Conservation (phyloP, 2,888 invertebrate species). For the Synergus itoensis region DNA sequence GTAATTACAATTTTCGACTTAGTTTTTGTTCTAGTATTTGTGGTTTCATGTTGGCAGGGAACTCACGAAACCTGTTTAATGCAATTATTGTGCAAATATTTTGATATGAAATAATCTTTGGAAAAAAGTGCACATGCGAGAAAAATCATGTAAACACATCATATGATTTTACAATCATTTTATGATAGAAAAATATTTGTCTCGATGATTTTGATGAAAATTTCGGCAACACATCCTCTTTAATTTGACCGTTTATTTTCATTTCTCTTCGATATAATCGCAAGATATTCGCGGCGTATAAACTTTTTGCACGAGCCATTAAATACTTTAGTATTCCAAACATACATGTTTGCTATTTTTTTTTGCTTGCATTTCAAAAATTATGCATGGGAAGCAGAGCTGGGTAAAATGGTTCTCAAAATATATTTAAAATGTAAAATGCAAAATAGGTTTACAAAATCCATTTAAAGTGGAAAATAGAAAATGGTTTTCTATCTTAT, state of each 20-base stretch:
- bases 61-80: too few species aligned
- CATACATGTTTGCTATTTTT: slow-evolving; percentile 25
- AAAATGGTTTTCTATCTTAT: too few species aligned
- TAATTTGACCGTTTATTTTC: slow-evolving; percentile 16
- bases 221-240: slow-evolving; percentile 4
- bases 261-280: slow-evolving; percentile 35
- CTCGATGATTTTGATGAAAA: background rate
- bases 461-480: too few species aligned
- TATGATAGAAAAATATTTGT: background rate
- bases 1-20: too few species aligned
- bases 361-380: slow-evolving; percentile 3
- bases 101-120: slow-evolving; percentile 39
- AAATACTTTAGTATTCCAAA: slow-evolving; percentile 25
- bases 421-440: too few species aligned
- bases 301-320: background rate
- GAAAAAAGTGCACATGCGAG: too few species aligned
- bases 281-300: slow-evolving; percentile 23
- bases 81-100: background rate
- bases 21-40: too few species aligned
- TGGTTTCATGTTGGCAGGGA: too few species aligned
- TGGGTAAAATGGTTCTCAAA: too few species aligned
- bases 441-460: too few species aligned
- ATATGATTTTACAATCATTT: slow-evolving; percentile 26
- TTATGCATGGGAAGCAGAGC: slow-evolving; percentile 29
- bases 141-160: background rate